Evolutionary conservation across 92 coral and sea anemone genomes (phyloP), one percentile per base, ranked within the genome.

Genomic region (Porites rus): DNA sequence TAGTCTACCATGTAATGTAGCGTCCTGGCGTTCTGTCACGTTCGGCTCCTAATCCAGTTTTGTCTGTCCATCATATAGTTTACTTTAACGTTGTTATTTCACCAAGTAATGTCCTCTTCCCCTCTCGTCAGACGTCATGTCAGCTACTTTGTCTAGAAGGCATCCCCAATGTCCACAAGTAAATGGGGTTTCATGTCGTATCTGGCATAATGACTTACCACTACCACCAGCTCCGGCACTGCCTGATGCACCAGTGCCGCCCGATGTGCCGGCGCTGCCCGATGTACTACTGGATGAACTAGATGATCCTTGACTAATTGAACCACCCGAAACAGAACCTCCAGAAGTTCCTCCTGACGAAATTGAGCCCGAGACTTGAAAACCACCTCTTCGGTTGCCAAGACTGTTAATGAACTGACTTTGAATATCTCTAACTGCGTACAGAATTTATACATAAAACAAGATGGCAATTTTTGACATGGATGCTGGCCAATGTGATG

Each of bases 361-460:
- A 16, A 10, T 38, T 43, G 74, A 56, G 61, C 61, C 61, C 10
- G 79, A 28, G 7, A 58, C 28, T 10, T 62, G 80, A 17, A 20
- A 51, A 10, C 46, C 51, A 12, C 80, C 72, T 61, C 72, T 79
- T 46, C 74, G 87, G 79, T 74, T 63, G 4, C 64, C 51, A 43
- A 83, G 80, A 38, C 80, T 83, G 64, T 62, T 74, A 38, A 83
- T 74, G 79, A 83, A 74, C 46, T 83, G 73, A 19, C 65, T 74
- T 65, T 61, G 73, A 43, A 72, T 21, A 43, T 73, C 74, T 28
- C 80, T 62, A 20, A 51, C 87, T 83, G 80, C 14, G 25, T 25
- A 10, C 22, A 59, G 54, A 69, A 68, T 66, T 51, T 4, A 66
- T 6, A 51, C 22, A 21, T 10, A 20, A 20, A 17, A 17, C n/a